Evolutionary conservation across 2,113 vertebrate species (phyloP).

Genomic region (Oriolus oriolus): DNA sequence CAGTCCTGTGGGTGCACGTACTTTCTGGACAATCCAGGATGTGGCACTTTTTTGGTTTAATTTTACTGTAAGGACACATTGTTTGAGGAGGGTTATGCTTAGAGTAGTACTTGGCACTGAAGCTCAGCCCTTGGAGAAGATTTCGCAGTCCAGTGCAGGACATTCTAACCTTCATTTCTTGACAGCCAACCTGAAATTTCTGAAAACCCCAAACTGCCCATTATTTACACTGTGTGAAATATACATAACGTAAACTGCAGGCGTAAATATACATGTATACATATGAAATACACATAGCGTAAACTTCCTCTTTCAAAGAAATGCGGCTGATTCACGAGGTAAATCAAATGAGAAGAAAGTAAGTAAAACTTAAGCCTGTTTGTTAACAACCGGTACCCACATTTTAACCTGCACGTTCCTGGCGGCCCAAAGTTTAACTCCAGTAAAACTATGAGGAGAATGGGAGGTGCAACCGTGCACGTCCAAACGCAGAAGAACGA

Average conservation of each 20-base stretch:
- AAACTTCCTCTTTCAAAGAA: background rate
- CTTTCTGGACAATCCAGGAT: constrained; percentile 1
- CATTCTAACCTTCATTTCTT: background rate
- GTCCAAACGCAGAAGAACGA: background rate
- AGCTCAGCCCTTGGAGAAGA: constrained; percentile 44
- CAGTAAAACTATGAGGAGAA: rapidly evolving
- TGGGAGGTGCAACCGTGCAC: too few species aligned
- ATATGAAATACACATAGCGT: background rate
- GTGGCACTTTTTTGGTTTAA: background rate
- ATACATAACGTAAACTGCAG: background rate
- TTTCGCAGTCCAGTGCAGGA: constrained; percentile 11
- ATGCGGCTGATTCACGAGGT: background rate
- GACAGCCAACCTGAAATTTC: background rate
- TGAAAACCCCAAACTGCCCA: background rate
- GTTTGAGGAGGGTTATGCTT: background rate
- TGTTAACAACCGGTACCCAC: too few species aligned
- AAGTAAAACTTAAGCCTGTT: too few species aligned
- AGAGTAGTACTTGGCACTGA: background rate
- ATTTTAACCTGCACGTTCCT: background rate
- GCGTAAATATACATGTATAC: background rate
- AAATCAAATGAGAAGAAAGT: background rate
- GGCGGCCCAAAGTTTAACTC: background rate
- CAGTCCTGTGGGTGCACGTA: background rate
- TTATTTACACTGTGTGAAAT: background rate
- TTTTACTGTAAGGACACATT: background rate